phyloP scores from a whole-genome alignment of 2,888 invertebrate species.

The Idaea straminata region DNA sequence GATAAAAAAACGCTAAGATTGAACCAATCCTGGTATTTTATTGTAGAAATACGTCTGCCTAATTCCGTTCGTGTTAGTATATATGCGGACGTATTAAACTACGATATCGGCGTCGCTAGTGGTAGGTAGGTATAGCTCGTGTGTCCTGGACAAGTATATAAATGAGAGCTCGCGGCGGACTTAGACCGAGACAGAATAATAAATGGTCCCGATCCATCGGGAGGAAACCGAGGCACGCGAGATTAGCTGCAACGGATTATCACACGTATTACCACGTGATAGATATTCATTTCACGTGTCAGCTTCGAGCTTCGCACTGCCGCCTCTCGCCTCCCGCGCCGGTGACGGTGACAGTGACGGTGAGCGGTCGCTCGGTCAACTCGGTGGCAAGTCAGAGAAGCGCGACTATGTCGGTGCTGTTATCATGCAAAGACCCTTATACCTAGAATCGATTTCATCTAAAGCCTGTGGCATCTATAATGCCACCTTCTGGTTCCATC shows the following conservation, averaged over 20 bases:
- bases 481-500: too few species aligned
- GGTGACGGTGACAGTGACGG: background rate
- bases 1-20: too few species aligned
- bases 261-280: constrained; percentile 13
- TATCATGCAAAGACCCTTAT: background rate
- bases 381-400: background rate
- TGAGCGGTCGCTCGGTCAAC: background rate
- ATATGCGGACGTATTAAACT: too few species aligned
- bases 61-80: too few species aligned
- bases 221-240: constrained; percentile 35
- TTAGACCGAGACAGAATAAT: constrained; percentile 42
- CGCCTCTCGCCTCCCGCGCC: constrained; percentile 11
- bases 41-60: too few species aligned
- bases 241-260: constrained; percentile 24
- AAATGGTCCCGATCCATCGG: constrained; percentile 47
- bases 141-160: constrained; percentile 34
- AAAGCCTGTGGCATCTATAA: too few species aligned
- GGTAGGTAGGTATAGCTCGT: background rate
- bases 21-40: too few species aligned
- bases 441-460: too few species aligned
- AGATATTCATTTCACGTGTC: constrained; percentile 18
- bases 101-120: too few species aligned
- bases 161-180: constrained; percentile 37
- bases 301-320: background rate
- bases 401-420: background rate